phyloP scores from a whole-genome alignment of 1,140 invertebrate species.

The Rhizoglyphus robini region DNA sequence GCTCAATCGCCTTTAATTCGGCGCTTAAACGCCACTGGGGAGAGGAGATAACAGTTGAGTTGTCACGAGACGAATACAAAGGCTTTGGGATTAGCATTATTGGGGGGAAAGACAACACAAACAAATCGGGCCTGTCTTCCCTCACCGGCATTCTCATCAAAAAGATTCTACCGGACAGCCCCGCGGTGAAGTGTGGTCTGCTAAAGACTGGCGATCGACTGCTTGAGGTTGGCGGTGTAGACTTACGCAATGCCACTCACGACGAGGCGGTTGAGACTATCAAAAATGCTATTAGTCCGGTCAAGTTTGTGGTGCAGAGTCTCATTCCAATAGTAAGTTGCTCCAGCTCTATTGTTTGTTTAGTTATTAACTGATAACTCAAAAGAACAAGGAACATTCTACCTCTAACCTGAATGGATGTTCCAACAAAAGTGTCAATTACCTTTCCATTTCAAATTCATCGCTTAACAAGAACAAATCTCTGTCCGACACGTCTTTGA shows the following conservation, averaged over 20 bases:
- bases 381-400: background rate
- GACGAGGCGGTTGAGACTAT: slow-evolving; percentile 72
- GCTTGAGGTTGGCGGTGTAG: slow-evolving; percentile 57
- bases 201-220: slow-evolving; percentile 90
- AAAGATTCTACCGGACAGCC: slow-evolving; percentile 83
- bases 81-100: slow-evolving; percentile 91
- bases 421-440: background rate
- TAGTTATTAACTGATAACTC: background rate
- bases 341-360: background rate
- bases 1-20: background rate
- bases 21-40: slow-evolving; percentile 54
- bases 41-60: slow-evolving; percentile 52
- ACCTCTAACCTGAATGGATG: background rate
- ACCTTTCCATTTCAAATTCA: background rate
- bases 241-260: slow-evolving; percentile 52
- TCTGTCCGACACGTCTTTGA: slow-evolving; percentile 1
- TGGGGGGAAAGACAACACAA: slow-evolving; percentile 59
- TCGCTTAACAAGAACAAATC: slow-evolving; percentile 1
- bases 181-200: slow-evolving; percentile 73
- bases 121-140: slow-evolving; percentile 30
- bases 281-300: slow-evolving; percentile 71
- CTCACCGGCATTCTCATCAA: slow-evolving; percentile 95
- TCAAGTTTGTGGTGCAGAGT: slow-evolving; percentile 82
- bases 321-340: slow-evolving; percentile 56
- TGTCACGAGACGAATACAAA: slow-evolving; percentile 54